phyloP scores from a whole-genome alignment of 2,888 invertebrate genomes.

The Aspidiotus rigidus region DNA sequence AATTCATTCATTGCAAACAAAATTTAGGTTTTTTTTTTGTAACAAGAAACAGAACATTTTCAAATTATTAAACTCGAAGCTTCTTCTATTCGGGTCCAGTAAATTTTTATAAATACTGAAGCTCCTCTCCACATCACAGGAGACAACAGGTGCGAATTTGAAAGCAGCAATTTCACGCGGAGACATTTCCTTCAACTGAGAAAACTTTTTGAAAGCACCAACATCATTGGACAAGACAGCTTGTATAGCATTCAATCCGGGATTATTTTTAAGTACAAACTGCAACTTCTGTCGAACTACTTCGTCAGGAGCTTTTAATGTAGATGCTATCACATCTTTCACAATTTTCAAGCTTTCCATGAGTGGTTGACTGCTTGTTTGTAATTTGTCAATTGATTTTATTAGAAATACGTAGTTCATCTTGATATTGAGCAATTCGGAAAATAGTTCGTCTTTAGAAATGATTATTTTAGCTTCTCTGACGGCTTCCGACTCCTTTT shows the following conservation, averaged over 20 bases:
- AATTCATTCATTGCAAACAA: no score
- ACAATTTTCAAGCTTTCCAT: neutral
- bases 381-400: neutral
- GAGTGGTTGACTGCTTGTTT: neutral
- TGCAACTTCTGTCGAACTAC: neutral
- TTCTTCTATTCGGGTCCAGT: neutral
- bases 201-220: neutral
- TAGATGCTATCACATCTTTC: neutral
- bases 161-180: neutral
- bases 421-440: neutral
- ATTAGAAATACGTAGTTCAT: neutral
- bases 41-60: no score
- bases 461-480: neutral
- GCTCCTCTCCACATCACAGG: neutral
- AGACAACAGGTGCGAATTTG: neutral
- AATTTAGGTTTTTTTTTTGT: no score
- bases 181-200: neutral
- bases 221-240: neutral
- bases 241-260: neutral
- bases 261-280: constrained; percentile 1
- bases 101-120: neutral
- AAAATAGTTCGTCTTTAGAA: neutral
- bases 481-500: neutral
- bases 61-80: neutral
- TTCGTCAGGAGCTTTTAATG: neutral